phyloP scores from a whole-genome alignment of 2,113 vertebrate species.

The Thryonomys swinderianus region DNA sequence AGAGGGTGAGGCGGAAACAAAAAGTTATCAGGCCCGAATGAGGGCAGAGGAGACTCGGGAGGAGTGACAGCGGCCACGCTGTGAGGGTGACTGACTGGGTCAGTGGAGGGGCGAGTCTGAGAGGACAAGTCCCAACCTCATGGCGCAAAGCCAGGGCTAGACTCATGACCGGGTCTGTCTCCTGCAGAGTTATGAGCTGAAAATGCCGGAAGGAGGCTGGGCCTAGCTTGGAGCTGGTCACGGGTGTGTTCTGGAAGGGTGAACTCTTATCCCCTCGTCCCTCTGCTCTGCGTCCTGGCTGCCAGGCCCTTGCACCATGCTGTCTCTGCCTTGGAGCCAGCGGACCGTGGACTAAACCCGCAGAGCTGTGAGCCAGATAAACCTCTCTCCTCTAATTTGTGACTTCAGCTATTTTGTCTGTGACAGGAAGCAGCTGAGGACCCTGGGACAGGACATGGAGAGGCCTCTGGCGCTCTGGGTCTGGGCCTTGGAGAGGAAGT shows the following conservation, averaged over 20 bases:
- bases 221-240: background rate
- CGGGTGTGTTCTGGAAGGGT: background rate
- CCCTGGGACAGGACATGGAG: background rate
- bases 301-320: background rate
- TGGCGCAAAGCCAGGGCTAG: background rate
- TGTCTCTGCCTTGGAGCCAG: background rate
- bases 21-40: background rate
- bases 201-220: background rate
- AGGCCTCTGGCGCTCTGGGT: background rate
- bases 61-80: background rate
- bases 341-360: background rate
- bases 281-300: background rate
- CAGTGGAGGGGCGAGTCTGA: background rate
- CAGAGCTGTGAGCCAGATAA: background rate
- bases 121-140: background rate
- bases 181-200: background rate
- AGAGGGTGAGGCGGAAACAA: background rate
- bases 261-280: background rate
- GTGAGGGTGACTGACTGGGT: background rate
- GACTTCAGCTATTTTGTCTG: background rate
- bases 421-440: background rate
- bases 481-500: background rate
- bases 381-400: background rate
- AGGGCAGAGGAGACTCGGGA: background rate
- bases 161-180: background rate